Evolutionary conservation across 2,888 invertebrate genomes (phyloP).

Genomic region (Frankliniella intonsa): DNA sequence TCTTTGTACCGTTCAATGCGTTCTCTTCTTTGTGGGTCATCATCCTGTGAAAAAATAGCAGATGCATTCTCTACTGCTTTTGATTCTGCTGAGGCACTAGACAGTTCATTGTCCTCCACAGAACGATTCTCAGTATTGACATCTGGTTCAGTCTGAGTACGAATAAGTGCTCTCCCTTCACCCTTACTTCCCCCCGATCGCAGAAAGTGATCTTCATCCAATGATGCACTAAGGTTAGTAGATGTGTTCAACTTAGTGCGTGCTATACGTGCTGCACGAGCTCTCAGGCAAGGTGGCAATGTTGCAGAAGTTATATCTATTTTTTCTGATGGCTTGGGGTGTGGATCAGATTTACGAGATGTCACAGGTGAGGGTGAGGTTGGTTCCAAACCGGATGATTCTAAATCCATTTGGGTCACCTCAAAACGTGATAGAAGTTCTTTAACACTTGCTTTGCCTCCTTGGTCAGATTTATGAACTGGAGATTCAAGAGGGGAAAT

Average conservation of each 20-base stretch:
- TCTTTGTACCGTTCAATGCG: constrained; percentile 87
- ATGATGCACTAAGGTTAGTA: constrained; percentile 45
- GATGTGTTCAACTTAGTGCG: constrained; percentile 50
- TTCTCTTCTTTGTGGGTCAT: constrained; percentile 53
- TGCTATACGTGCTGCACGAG: constrained; percentile 54
- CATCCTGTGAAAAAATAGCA: constrained; percentile 1
- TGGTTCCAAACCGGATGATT: background rate
- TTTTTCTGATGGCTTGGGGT: background rate
- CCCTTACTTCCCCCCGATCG: constrained; percentile 12
- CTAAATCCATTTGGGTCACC: background rate
- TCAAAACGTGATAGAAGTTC: constrained; percentile 4
- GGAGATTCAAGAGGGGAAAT: background rate
- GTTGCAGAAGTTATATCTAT: constrained; percentile 40
- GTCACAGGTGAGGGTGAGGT: background rate
- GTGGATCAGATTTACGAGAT: background rate
- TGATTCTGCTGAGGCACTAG: background rate
- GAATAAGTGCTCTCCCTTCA: constrained; percentile 36
- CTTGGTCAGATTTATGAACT: background rate
- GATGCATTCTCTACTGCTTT: background rate
- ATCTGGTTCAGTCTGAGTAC: constrained; percentile 40
- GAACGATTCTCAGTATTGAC: constrained; percentile 32
- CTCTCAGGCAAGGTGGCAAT: constrained; percentile 58
- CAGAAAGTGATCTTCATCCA: constrained; percentile 67
- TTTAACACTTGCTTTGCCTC: background rate
- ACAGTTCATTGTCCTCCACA: constrained; percentile 38